Conservation (phyloP, 2,113 vertebrate species). For the Mus spicilegus region DNA sequence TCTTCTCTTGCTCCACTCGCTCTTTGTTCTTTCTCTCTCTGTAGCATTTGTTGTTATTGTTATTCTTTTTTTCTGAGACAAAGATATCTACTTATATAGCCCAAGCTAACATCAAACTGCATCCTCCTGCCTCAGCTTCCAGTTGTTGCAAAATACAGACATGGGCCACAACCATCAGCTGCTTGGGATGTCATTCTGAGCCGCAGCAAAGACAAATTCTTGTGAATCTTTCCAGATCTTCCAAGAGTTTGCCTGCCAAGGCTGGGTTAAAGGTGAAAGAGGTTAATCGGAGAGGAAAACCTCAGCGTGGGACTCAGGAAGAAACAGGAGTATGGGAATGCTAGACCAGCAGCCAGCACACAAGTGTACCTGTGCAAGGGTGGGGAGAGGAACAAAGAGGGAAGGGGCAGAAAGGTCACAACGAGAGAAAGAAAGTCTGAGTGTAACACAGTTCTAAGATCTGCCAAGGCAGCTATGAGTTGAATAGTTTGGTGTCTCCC, state of each 20-base stretch:
- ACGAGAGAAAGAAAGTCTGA: neutral
- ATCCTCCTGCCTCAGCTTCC: neutral
- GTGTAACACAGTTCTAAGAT: neutral
- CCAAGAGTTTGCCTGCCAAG: neutral
- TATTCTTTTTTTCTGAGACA: neutral
- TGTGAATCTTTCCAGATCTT: neutral
- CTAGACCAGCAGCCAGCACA: neutral
- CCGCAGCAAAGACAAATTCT: neutral
- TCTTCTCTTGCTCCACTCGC: neutral
- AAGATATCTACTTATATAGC: too few species aligned
- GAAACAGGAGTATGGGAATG: neutral
- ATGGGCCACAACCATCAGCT: neutral
- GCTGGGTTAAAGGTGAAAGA: neutral
- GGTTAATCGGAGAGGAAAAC: neutral
- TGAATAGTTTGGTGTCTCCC: neutral
- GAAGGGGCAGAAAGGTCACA: neutral
- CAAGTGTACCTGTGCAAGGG: neutral
- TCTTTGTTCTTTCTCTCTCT: neutral
- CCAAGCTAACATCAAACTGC: too few species aligned
- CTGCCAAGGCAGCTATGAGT: neutral
- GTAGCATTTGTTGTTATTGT: neutral
- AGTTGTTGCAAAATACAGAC: neutral
- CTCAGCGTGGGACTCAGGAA: neutral
- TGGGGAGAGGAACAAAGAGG: too few species aligned
- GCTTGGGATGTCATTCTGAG: neutral